These are phyloP conservation scores for Cephonodes hylas DNA, from an alignment of 2,888 invertebrate species.

Conservation along the genomic window DNA sequence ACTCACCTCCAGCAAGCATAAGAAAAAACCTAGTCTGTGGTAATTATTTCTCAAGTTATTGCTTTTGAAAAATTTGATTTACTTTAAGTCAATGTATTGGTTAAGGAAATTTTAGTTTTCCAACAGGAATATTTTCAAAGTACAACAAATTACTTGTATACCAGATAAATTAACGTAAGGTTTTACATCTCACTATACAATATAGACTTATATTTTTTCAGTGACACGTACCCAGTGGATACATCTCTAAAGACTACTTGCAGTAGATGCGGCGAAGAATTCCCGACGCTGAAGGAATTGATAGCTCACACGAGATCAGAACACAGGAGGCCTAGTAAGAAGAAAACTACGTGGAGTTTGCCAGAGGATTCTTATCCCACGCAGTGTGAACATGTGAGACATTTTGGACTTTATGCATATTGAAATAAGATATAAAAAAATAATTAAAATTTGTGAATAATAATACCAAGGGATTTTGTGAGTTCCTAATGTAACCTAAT, in stretches of 20 bases:
- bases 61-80: not conserved
- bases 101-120: no score
- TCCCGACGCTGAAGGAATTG: not conserved
- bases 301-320: not conserved
- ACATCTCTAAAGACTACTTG: not conserved
- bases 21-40: conserved; percentile 16
- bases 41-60: not conserved
- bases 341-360: conserved; percentile 19
- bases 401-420: no score
- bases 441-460: no score
- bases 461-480: no score
- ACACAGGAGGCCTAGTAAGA: conserved; percentile 1
- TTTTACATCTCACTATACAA: no score
- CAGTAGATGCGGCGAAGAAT: not conserved
- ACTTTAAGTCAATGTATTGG: no score
- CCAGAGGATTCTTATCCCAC: conserved; percentile 30
- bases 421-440: no score
- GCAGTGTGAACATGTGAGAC: conserved; percentile 36
- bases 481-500: no score
- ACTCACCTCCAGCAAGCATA: conserved; percentile 32
- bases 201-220: not conserved
- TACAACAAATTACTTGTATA: no score
- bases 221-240: not conserved
- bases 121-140: no score
- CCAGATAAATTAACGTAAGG: no score